phyloP scores from a whole-genome alignment of 2,888 invertebrate species.

The Ectropis crepuscularia region DNA sequence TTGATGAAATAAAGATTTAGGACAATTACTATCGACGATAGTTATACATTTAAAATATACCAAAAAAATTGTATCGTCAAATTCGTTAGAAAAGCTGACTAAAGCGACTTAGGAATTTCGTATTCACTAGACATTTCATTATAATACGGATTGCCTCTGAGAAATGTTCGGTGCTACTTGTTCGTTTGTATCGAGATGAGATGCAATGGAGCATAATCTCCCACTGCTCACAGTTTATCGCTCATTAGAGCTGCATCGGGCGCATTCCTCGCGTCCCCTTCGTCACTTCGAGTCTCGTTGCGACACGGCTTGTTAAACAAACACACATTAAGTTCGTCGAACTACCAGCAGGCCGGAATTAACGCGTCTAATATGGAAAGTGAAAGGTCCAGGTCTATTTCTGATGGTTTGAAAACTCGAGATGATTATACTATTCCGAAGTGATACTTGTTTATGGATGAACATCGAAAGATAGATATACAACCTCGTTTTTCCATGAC shows the following conservation, averaged over 20 bases:
- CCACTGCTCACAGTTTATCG: conserved; percentile 67
- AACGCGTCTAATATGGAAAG: conserved; percentile 66
- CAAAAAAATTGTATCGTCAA: too few species aligned
- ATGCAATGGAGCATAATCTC: conserved; percentile 1
- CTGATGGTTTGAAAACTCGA: conserved; percentile 13
- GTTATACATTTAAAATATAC: too few species aligned
- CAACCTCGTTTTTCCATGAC: background rate
- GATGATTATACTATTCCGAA: background rate
- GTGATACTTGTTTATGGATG: background rate
- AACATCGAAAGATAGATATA: background rate
- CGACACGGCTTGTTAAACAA: conserved; percentile 61
- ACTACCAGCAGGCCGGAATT: conserved; percentile 58
- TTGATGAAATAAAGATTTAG: too few species aligned
- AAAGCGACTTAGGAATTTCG: too few species aligned
- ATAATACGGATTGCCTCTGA: too few species aligned
- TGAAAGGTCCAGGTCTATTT: conserved; percentile 56
- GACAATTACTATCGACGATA: too few species aligned
- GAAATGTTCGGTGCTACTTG: too few species aligned
- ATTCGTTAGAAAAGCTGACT: too few species aligned
- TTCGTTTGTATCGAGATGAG: background rate
- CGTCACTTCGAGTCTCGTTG: conserved; percentile 41
- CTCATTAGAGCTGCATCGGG: conserved; percentile 61
- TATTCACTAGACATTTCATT: too few species aligned
- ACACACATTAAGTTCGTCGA: conserved; percentile 64
- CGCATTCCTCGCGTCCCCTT: conserved; percentile 36